A percentile compares a stretch with the other conserved stretches of the same genome.
Conservation (phyloP, 2,888 invertebrate genomes). For the Drosophila pegasa region DNA sequence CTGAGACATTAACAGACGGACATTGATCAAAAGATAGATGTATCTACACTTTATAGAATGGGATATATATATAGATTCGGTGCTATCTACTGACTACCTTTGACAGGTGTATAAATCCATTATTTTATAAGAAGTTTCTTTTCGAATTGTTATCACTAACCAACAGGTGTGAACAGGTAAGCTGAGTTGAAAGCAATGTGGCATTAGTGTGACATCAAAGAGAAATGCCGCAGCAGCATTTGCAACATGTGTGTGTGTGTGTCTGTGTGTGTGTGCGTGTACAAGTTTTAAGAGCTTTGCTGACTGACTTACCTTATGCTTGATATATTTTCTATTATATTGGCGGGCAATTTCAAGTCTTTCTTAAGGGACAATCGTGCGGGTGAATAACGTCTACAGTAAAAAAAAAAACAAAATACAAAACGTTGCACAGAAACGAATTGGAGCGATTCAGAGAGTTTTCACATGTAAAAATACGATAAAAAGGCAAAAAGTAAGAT, state of each 20-base stretch:
- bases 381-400: constrained; percentile 92
- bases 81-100: too few relatives aligned
- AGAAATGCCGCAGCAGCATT: constrained; percentile 13
- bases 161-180: neutral
- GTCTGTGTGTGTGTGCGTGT: constrained; percentile 15
- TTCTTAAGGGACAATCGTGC: constrained; percentile 93
- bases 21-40: too few relatives aligned
- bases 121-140: neutral
- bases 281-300: constrained; percentile 16
- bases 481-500: constrained; percentile 44
- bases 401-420: constrained; percentile 47
- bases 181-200: neutral
- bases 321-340: constrained; percentile 90
- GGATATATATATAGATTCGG: too few relatives aligned
- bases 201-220: neutral
- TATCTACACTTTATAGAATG: too few relatives aligned
- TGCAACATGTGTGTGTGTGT: constrained; percentile 21
- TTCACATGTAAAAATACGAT: constrained; percentile 54
- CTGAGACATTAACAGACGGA: too few relatives aligned
- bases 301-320: constrained; percentile 89
- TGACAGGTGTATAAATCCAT: too few relatives aligned
- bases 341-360: constrained; percentile 92
- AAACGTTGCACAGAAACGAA: constrained; percentile 74
- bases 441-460: constrained; percentile 59
- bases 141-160: neutral